Conservation (phyloP, 92 coral and sea anemone genomes). For the Parazoanthus swiftii region DNA sequence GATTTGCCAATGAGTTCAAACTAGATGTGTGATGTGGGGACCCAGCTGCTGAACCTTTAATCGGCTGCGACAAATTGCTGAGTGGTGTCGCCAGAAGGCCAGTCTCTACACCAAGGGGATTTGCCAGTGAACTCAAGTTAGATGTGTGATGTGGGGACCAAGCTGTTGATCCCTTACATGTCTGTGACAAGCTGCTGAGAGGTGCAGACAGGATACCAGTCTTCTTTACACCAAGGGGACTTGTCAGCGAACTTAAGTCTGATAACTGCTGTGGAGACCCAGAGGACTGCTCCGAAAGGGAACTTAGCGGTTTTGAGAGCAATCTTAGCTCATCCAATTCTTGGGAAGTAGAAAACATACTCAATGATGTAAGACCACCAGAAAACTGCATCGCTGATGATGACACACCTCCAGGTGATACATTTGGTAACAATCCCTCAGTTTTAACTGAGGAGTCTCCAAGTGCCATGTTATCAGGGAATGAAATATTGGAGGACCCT, state of each 20-base stretch:
- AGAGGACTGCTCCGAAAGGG: not conserved
- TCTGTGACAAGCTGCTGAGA: slow-evolving; percentile 5
- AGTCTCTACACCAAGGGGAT: not conserved
- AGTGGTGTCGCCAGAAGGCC: slow-evolving; percentile 32
- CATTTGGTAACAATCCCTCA: not conserved
- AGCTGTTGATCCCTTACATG: not conserved
- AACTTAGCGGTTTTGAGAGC: not conserved
- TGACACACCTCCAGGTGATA: not conserved
- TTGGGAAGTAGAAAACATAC: not conserved
- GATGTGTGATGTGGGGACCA: not conserved
- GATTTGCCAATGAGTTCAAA: not conserved
- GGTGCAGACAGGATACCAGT: slow-evolving; percentile 30
- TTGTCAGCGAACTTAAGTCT: not conserved
- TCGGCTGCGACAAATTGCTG: slow-evolving; percentile 13
- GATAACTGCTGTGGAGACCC: not conserved
- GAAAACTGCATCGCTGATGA: not conserved
- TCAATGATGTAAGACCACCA: not conserved
- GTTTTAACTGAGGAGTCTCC: not conserved
- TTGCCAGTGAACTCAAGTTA: not conserved
- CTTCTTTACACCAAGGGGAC: not conserved
- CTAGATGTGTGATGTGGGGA: not conserved
- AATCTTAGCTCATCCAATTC: not conserved
- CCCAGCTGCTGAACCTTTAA: not conserved
- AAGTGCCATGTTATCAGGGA: not conserved
- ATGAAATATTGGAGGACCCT: too few relatives aligned